phyloP scores from a whole-genome alignment of 1,140 invertebrate genomes.

The Rhopalosiphum padi region DNA sequence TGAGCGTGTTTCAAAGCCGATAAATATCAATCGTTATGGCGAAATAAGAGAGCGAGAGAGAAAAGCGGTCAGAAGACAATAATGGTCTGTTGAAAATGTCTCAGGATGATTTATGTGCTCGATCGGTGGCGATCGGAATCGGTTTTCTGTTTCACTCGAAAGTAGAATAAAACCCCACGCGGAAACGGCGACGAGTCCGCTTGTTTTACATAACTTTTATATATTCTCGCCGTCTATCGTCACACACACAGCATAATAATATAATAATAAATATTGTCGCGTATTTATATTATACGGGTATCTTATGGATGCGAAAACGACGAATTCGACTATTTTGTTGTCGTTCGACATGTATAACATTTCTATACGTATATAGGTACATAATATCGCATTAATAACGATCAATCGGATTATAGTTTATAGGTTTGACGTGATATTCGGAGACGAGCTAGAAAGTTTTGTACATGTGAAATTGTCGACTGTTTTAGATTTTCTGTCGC shows the following conservation, averaged over 20 bases:
- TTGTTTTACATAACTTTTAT: constrained; percentile 23
- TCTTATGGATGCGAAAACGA: neutral
- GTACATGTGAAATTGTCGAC: neutral
- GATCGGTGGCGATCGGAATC: neutral
- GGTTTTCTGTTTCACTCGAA: neutral
- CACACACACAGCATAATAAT: neutral
- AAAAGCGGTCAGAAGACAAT: constrained; percentile 24
- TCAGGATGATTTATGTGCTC: constrained; percentile 8
- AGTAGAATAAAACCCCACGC: neutral
- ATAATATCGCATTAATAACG: neutral
- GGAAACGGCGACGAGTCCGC: neutral
- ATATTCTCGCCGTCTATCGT: neutral
- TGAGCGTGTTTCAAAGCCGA: neutral
- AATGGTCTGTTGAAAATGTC: constrained; percentile 32
- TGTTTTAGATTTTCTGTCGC: neutral
- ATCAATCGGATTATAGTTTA: neutral
- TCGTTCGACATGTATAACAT: no score
- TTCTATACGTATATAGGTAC: no score
- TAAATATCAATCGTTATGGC: constrained; percentile 33
- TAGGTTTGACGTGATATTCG: neutral
- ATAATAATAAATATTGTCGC: neutral
- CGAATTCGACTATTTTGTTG: no score
- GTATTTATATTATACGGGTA: neutral
- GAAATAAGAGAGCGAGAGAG: neutral
- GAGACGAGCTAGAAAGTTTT: neutral